phyloP scores from a whole-genome alignment of 2,113 vertebrate genomes.

The Reinhardtius hippoglossoides region DNA sequence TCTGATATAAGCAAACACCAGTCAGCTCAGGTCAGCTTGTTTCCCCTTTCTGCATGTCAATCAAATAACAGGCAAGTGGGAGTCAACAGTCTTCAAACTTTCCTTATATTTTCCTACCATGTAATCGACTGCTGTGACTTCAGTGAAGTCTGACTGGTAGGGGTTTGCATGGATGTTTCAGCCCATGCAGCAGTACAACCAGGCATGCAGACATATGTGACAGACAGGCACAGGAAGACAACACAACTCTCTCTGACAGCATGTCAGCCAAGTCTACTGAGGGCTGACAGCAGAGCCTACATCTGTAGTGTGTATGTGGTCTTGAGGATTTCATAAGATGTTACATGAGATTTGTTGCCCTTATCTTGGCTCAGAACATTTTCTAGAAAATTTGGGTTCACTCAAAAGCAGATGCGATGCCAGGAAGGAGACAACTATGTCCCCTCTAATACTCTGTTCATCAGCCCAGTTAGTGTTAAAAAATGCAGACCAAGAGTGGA shows the following conservation, averaged over 20 bases:
- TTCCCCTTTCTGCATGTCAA: conserved; percentile 21
- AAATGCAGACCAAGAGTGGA: no score
- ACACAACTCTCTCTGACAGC: conserved; percentile 51
- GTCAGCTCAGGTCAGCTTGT: neutral
- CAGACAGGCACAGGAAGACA: conserved; percentile 30
- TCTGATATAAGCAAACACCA: conserved; percentile 8
- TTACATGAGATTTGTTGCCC: neutral
- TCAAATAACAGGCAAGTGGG: conserved; percentile 10
- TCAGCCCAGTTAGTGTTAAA: no score
- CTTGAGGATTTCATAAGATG: conserved; percentile 31
- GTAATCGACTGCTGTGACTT: neutral
- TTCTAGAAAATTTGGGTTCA: conserved; percentile 19
- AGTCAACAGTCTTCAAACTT: neutral
- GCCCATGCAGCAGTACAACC: conserved; percentile 21
- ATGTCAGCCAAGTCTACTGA: conserved; percentile 9
- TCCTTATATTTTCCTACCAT: no score
- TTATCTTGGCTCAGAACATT: conserved; percentile 15
- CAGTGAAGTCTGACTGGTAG: conserved; percentile 2
- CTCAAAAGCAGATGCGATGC: conserved; percentile 7
- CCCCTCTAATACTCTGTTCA: no score
- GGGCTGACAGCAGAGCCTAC: conserved; percentile 37
- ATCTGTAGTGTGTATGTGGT: conserved; percentile 33
- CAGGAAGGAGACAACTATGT: no score
- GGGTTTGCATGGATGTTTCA: conserved; percentile 6
- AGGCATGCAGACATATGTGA: conserved; percentile 17